Percentiles rank a stretch among this genome's conserved stretches.
Evolutionary conservation across 2,888 invertebrate species (phyloP).

Genomic region (Nemotelus nigrinus): DNA sequence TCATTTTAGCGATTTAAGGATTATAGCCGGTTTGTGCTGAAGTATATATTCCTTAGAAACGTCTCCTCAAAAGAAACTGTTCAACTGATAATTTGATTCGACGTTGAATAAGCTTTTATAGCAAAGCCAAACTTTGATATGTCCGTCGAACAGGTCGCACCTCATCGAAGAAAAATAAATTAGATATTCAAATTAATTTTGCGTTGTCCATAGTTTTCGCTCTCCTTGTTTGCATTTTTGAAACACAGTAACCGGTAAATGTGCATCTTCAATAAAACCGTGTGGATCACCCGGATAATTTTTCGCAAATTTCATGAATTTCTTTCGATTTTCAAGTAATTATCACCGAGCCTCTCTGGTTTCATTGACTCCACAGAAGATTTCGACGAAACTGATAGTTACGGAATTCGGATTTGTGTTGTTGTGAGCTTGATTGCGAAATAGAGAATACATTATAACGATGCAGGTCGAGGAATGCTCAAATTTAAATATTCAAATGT

Average conservation of each 20-base stretch:
- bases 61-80: constrained; percentile 32
- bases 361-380: neutral
- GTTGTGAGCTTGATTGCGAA: neutral
- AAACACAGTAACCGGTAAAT: neutral
- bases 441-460: neutral
- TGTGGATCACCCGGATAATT: neutral
- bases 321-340: neutral
- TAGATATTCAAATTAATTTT: constrained; percentile 33
- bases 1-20: constrained; percentile 56
- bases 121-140: neutral
- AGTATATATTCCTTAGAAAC: constrained; percentile 22
- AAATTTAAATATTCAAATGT: neutral
- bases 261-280: constrained; percentile 1
- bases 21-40: neutral
- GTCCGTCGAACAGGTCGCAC: neutral
- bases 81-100: constrained; percentile 26
- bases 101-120: constrained; percentile 34
- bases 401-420: neutral
- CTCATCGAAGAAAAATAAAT: constrained; percentile 7
- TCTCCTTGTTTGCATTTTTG: neutral
- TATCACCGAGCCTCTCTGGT: neutral
- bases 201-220: neutral
- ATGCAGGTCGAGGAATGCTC: neutral
- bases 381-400: neutral
- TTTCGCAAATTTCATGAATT: too few species aligned